A percentile compares a stretch with the other conserved stretches of the same genome.
Evolutionary conservation across 2,797 vertebrate genomes (phyloP).

Genomic region (Enteromius trimaculatus): DNA sequence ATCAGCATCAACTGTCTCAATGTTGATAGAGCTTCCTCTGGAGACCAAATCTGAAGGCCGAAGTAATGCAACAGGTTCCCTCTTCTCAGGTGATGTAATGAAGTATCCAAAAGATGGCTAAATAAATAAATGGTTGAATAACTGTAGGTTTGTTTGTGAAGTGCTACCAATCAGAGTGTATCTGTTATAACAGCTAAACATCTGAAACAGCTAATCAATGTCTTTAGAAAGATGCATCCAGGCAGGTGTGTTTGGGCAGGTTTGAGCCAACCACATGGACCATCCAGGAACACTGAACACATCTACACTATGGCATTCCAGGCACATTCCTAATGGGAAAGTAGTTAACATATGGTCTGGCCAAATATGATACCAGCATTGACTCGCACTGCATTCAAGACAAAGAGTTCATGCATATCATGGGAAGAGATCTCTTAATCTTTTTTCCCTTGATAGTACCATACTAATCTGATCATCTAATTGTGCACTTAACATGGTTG

Average conservation of each 20-base stretch:
- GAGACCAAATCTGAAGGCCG: constrained; percentile 78
- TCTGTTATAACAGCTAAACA: not conserved
- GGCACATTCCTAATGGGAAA: not conserved
- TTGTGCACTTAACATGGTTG: not conserved
- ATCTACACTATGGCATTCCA: not conserved
- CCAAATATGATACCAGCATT: not conserved
- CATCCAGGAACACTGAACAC: not conserved
- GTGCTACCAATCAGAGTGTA: too few species aligned
- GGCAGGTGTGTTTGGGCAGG: not conserved
- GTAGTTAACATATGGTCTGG: not conserved
- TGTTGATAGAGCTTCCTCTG: constrained; percentile 62
- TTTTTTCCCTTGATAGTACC: not conserved
- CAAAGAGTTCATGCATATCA: not conserved
- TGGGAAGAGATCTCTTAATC: not conserved
- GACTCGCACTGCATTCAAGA: not conserved
- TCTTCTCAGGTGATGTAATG: constrained; percentile 93
- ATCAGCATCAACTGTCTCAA: constrained; percentile 72
- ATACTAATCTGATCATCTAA: not conserved
- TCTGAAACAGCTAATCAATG: not conserved
- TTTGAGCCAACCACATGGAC: not conserved
- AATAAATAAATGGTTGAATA: not conserved
- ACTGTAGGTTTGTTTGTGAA: not conserved
- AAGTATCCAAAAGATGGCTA: constrained; percentile 97
- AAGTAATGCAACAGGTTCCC: constrained; percentile 88
- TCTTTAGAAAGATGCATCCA: not conserved